phyloP scores from a whole-genome alignment of 2,797 vertebrate species.

The Rhincodon typus region DNA sequence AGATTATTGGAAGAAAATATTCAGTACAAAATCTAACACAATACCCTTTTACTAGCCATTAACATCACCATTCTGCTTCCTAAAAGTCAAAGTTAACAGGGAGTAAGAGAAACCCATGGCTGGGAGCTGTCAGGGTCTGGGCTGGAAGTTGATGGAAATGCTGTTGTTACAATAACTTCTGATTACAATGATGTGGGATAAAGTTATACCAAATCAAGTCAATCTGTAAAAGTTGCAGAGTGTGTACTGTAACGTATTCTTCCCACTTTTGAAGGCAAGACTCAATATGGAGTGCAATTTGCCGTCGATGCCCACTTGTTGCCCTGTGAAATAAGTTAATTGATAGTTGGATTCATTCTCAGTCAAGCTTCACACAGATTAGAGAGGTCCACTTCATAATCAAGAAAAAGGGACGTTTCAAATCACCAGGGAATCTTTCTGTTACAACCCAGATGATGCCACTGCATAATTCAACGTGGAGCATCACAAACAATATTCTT shows the following conservation, averaged over 20 bases:
- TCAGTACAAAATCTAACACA: background rate
- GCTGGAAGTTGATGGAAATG: background rate
- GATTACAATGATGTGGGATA: background rate
- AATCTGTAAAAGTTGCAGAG: background rate
- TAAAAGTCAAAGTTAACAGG: background rate
- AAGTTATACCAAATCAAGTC: background rate
- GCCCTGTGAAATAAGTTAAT: background rate
- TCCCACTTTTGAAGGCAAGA: background rate
- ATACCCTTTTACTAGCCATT: background rate
- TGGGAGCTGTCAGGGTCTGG: background rate
- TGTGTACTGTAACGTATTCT: background rate
- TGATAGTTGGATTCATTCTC: background rate
- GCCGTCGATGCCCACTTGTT: too few relatives aligned
- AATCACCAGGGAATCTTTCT: background rate
- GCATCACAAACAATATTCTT: background rate
- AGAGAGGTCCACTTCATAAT: background rate
- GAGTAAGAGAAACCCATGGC: too few relatives aligned
- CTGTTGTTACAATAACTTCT: background rate
- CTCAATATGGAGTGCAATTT: background rate
- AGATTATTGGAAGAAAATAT: slow-evolving; percentile 37
- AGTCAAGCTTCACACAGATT: background rate
- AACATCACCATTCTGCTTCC: background rate
- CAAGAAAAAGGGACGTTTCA: background rate
- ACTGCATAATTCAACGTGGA: background rate
- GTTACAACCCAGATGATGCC: background rate